Evolutionary conservation across 2,888 invertebrate genomes (phyloP).

Genomic region (Listrodromus nycthemerus): DNA sequence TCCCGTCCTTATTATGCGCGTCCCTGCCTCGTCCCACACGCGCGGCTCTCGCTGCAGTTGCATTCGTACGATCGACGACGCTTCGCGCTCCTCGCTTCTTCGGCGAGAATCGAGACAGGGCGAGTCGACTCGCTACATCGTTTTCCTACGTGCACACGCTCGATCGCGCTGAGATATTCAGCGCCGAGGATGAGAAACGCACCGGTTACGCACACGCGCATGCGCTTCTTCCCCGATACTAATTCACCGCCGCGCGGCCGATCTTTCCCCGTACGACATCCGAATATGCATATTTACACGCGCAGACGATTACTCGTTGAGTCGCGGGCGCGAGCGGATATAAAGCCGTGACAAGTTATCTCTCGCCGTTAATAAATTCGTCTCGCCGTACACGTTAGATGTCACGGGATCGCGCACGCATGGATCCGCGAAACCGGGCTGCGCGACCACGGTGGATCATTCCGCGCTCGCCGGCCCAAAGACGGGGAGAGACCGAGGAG

Average conservation of each 20-base stretch:
- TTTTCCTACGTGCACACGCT: neutral
- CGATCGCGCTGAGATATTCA: neutral
- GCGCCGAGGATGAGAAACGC: no score
- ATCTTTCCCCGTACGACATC: neutral
- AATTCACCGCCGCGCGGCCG: neutral
- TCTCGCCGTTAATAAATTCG: slow-evolving; percentile 77
- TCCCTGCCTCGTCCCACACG: slow-evolving; percentile 46
- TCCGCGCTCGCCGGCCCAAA: neutral
- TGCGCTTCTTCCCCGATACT: neutral
- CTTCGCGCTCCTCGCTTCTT: slow-evolving; percentile 1
- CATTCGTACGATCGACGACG: slow-evolving; percentile 13
- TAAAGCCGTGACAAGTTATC: slow-evolving; percentile 68
- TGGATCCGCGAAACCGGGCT: slow-evolving; percentile 38
- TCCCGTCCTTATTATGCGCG: slow-evolving; percentile 69
- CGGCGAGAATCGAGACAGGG: neutral
- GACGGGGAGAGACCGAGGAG: slow-evolving; percentile 17
- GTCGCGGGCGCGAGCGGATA: slow-evolving; percentile 51
- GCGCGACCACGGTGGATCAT: neutral
- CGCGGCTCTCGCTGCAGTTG: neutral
- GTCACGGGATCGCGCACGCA: slow-evolving; percentile 52
- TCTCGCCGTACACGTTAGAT: slow-evolving; percentile 71
- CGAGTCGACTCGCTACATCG: neutral
- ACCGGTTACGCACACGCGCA: no score
- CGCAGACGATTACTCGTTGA: slow-evolving; percentile 35
- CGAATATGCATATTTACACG: slow-evolving; percentile 48